Base-by-base conservation (phyloP, 2,888 invertebrate species). In the Drosophila silvestris region DNA sequence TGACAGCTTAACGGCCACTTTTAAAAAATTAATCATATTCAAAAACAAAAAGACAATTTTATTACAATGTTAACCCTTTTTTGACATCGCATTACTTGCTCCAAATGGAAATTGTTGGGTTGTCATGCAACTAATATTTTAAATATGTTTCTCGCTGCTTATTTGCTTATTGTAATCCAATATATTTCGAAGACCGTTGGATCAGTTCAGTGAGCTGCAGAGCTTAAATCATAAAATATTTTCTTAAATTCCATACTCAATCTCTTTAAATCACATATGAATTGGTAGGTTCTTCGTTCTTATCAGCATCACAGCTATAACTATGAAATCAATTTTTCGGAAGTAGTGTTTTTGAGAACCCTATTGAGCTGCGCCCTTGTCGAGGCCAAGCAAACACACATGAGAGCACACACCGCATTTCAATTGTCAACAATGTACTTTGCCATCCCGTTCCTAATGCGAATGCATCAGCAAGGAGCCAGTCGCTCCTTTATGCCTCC, bases 361-460 rank as follows among this genome's bases (percentile, higher is more conserved):
- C 72, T 33, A 14, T 44, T 12, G 32, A 2, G 52, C 12, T 35
- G 56, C 74, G 79, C 79, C 82, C 16, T 44, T 85, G 75, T 54
- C n/a, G 28, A 14, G 33, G 32, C 26, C 19, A 37, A 35, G 39
- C 71, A 72, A 71, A 78, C 83, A 74, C 78, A 80, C 80, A 74
- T 75, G 76, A 67, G 54, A 74, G 75, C 70, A 77, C 85, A 85
- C 77, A 70, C 68, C 68, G 63, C 80, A 80, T 81, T 88, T 88
- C 78, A 76, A 84, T 84, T 88, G 89, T 83, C 84, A 82, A 83
- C 80, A 85, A 69, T 78, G 51, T 78, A 67, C 62, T 65, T 58
- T 50, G 54, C 62, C 77, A 64, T 32, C 44, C 50, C 52, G 64
- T 74, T 70, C 82, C 68, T 79, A 66, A 87, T 74, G 82, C 79